Evolutionary conservation across 2,797 vertebrate genomes (phyloP), one percentile per base, ranked within the genome.

Genomic region (Zenarchopterus dispar): DNA sequence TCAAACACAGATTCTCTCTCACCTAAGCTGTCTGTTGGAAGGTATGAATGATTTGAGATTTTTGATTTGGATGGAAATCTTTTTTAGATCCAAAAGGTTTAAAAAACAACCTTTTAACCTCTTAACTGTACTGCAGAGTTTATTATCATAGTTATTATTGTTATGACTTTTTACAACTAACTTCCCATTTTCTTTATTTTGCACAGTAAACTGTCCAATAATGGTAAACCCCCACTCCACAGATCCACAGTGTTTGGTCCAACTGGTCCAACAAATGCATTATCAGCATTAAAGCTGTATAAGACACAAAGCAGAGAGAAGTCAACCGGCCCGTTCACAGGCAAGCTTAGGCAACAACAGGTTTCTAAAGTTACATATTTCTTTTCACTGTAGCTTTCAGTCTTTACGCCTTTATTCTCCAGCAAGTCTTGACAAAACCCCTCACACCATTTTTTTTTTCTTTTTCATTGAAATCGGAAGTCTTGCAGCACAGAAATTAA

Each of bases 391-490:
- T 19, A 46, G 19, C 56, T 49, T 67, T 41, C 13, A 61, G 61
- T 53, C 62, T 66, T 44, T 56, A 53, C 42, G 41, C 59, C 17
- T 69, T 63, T 50, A 26, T 53, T 62, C 47, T 66, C 33, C 57
- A 39, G 55, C 43, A 65, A 21, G 48, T 0, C 10, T 54, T 8
- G 1, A 56, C 17, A 67, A 69, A 78, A 59, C 54, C 33, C 28
- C 54, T 24, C 54, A 60, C 31, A 36, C 10, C 19, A 45, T n/a
- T 18, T 26, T 21, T 46, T 61, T 21, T 49, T 23, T 6, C 7
- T 49, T 39, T 15, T n/a, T n/a, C n/a, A n/a, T n/a, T n/a, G n/a
- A 39, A 58, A 69, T 67, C 41, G 75, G 65, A 75, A 45, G 60
- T 67, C 18, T 63, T 8, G 9, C 52, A 23, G 36, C 65, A 53